Evolutionary conservation across 2,888 invertebrate genomes (phyloP).

Genomic region (Drosophila villosipedis): DNA sequence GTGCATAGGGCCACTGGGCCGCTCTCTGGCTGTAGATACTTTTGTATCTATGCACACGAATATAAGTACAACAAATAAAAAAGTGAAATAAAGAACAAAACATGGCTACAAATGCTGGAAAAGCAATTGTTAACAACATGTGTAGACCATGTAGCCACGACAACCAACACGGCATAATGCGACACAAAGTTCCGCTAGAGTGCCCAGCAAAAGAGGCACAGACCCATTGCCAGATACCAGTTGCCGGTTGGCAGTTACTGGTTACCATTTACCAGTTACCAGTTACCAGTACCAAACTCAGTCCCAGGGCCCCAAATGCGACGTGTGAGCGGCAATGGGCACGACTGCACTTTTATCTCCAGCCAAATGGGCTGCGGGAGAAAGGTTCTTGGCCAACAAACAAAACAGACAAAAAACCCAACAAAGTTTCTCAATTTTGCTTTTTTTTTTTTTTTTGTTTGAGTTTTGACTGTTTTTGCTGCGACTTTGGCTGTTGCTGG

Average conservation of each 20-base stretch:
- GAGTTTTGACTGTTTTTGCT: slow-evolving; percentile 46
- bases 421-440: slow-evolving; percentile 34
- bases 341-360: slow-evolving; percentile 53
- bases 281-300: slow-evolving; percentile 21
- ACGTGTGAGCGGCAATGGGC: slow-evolving; percentile 57
- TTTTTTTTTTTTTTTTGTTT: slow-evolving; percentile 16
- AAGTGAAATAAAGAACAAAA: slow-evolving; percentile 12
- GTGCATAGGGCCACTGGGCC: background rate
- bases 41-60: slow-evolving; percentile 58
- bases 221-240: slow-evolving; percentile 34
- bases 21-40: slow-evolving; percentile 49
- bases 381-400: slow-evolving; percentile 64
- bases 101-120: slow-evolving; percentile 26
- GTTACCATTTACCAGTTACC: slow-evolving; percentile 30
- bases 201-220: slow-evolving; percentile 58
- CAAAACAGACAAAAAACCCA: slow-evolving; percentile 17
- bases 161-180: slow-evolving; percentile 73
- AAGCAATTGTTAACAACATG: slow-evolving; percentile 68
- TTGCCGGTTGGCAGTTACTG: slow-evolving; percentile 17
- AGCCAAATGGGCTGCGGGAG: slow-evolving; percentile 46
- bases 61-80: slow-evolving; percentile 4
- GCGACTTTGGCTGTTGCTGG: slow-evolving; percentile 34
- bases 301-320: slow-evolving; percentile 42
- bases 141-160: slow-evolving; percentile 71
- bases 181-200: slow-evolving; percentile 78